Conservation (phyloP, 2,888 invertebrate genomes). For the Acronicta leporina region DNA sequence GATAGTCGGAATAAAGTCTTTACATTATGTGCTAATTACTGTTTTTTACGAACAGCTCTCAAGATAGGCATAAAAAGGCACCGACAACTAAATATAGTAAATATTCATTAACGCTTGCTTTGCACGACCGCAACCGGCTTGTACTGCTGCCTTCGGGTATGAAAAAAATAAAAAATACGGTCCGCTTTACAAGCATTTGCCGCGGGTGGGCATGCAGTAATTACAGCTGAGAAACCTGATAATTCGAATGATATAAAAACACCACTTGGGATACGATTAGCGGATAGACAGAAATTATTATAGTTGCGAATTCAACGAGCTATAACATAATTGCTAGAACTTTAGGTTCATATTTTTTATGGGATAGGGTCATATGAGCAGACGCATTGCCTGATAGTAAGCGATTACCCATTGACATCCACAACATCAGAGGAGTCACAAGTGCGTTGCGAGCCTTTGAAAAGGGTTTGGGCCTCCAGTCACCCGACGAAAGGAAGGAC, state of each 20-base stretch:
- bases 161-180: constrained; percentile 50
- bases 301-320: constrained; percentile 15
- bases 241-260: constrained; percentile 51
- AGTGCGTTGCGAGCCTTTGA: too few species aligned
- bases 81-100: constrained; percentile 67
- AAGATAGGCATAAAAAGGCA: constrained; percentile 59
- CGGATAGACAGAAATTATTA: constrained; percentile 25
- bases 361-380: too few species aligned
- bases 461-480: too few species aligned
- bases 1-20: constrained; percentile 44
- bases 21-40: constrained; percentile 64
- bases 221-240: constrained; percentile 60
- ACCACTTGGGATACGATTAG: constrained; percentile 29
- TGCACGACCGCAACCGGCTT: constrained; percentile 64
- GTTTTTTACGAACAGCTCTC: constrained; percentile 47
- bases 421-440: too few species aligned
- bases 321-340: constrained; percentile 1
- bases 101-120: constrained; percentile 72
- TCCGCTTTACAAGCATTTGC: constrained; percentile 55
- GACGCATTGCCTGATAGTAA: too few species aligned
- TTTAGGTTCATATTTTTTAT: background rate
- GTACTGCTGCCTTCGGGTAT: constrained; percentile 52
- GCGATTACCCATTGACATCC: too few species aligned
- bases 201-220: constrained; percentile 66
- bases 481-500: too few species aligned